Evolutionary conservation across 2,113 vertebrate genomes (phyloP), one percentile per base, ranked within the genome.

Genomic region (Petroica traversi): DNA sequence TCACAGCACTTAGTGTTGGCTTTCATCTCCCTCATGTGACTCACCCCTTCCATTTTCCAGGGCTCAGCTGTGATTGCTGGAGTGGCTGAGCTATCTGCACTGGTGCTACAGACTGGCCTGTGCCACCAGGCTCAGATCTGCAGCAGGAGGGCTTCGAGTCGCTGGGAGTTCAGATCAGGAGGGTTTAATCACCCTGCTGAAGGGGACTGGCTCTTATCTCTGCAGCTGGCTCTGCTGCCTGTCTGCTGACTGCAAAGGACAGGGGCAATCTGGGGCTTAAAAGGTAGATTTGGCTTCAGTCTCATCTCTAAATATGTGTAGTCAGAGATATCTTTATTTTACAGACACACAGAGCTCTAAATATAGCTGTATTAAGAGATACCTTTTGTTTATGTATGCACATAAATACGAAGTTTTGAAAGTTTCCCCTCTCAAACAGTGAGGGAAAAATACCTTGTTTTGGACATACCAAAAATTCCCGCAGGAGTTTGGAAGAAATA

Each of bases 1-100:
- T 95, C 96, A 68, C 61, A 83, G 92, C 85, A 94, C 96, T 96
- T 91, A 94, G 52, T 6, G 1, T 9, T 87, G 88, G 46, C 95
- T 96, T 97, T 97, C 96, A 97, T 95, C 96, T 96, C 69, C 62
- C 77, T 82, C 91, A 91, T 94, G 95, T 96, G 96, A 95, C 69
- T 97, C 93, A 90, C 25, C 77, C 91, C 71, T 91, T 83, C 63
- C 76, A 91, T 91, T 89, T 92, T 88, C 91, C 85, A 85, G 62
- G 1, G 54, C 84, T 91, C 45, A 54, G 89, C 62, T 2, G 54
- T 1, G 93, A 96, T 71, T 94, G 87, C 89, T 93, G 81, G 80
- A 95, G 92, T 85, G 90, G 63, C 2, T 94, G 68, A 64, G 79
- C 79, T 95, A 88, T 96, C 94, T 96, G 72, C 68, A 11, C 43